Evolutionary conservation across 2,888 invertebrate species (phyloP), one percentile per base, ranked within the genome.

Genomic region (Anorthoa munda): DNA sequence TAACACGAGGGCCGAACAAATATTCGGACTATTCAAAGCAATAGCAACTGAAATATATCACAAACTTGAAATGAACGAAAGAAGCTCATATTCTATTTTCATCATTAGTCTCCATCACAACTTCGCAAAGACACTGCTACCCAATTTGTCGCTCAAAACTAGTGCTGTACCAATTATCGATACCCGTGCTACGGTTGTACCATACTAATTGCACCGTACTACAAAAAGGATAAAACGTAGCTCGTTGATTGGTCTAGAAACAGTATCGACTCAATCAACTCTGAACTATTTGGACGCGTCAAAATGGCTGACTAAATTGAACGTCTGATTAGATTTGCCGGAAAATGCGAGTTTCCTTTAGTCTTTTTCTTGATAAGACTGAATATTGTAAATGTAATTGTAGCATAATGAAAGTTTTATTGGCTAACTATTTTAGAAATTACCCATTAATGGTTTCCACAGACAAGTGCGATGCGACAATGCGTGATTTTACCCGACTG

Each of bases 241-340:
- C 17, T n/a, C 23, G 15, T 39, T 77, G 70, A 82, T 79, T 63
- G 64, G 31, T 31, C 26, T 18, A 56, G n/a, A 60, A 56, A 46
- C 46, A 60, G 55, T 59, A 66, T 50, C 0, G 59, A 55, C 63
- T 21, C 59, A 60, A 81, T 75, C 39, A 65, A 65, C 64, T 58
- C 21, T 12, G 21, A 21, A 39, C 55, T 60, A 39, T 65, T 67
- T 21, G 31, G 17, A 48, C 18, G 31, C 13, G 59, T 21, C 50
- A 55, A 64, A 63, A 64, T 64, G 67, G 63, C 31, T 18, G 55
- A 65, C 15, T 17, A 45, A 67, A 81, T 64, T 75, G 56, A 48
- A 64, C 53, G 21, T 17, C 50, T 63, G 66, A 80, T 65, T 55
- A 60, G 17, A 72, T 79, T 79, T 65, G 50, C 23, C 4, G 31